Evolutionary conservation across 2,888 invertebrate genomes (phyloP).

Genomic region (Drosophila nr. medialis): DNA sequence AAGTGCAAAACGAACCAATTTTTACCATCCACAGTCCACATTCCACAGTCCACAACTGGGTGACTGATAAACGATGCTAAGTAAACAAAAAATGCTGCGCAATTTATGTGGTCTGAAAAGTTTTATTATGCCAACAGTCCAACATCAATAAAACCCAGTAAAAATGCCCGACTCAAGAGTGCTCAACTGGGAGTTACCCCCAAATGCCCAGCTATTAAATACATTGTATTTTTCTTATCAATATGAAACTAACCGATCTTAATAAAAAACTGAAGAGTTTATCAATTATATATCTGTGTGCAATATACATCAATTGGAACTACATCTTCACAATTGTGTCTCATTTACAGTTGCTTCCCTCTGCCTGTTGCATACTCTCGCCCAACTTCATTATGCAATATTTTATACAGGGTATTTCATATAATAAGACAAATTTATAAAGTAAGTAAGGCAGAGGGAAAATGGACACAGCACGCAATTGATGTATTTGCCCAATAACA

Average conservation of each 20-base stretch:
- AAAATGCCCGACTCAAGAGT: background rate
- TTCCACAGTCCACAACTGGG: constrained; percentile 26
- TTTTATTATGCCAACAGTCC: constrained; percentile 59
- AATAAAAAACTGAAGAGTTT: background rate
- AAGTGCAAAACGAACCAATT: constrained; percentile 31
- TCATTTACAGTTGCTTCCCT: background rate
- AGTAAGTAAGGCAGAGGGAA: constrained; percentile 3
- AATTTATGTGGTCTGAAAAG: constrained; percentile 74
- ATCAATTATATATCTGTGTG: background rate
- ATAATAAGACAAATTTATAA: constrained; percentile 4
- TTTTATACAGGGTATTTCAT: background rate
- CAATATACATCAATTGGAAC: background rate
- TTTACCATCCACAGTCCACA: constrained; percentile 32
- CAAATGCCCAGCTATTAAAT: background rate
- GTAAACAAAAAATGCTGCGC: constrained; percentile 72
- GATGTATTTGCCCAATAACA: constrained; percentile 38
- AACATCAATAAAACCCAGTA: constrained; percentile 39
- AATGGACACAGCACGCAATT: background rate
- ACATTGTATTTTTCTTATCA: background rate
- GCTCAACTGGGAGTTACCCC: background rate
- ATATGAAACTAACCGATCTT: background rate
- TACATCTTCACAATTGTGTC: background rate
- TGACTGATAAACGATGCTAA: constrained; percentile 72
- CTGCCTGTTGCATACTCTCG: background rate
- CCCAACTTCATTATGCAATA: background rate